phyloP scores from a whole-genome alignment of 2,113 vertebrate genomes.

The Pollimyrus isidori region DNA sequence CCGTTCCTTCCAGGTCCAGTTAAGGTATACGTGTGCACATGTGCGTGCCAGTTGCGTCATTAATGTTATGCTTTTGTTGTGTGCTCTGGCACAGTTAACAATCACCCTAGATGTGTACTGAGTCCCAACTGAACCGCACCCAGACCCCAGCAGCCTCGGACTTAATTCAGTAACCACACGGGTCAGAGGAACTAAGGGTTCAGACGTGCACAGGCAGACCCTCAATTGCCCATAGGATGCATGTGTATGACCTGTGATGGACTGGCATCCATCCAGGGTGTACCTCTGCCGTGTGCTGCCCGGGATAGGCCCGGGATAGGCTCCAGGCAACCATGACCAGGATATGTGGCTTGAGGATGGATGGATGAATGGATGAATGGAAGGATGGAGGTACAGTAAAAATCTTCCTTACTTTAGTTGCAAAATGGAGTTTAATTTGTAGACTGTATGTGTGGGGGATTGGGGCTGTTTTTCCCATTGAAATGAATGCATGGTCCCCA shows the following conservation, averaged over 20 bases:
- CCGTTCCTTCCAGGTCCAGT: neutral
- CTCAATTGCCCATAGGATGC: neutral
- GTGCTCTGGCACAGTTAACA: too few relatives aligned
- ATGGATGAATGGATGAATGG: neutral
- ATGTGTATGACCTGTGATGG: neutral
- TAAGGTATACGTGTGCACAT: neutral
- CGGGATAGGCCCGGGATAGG: neutral
- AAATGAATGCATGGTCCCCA: too few relatives aligned
- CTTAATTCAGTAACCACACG: neutral
- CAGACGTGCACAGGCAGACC: neutral
- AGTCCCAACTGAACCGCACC: neutral
- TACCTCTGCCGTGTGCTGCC: neutral
- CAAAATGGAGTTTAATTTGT: constrained; percentile 14
- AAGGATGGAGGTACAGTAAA: neutral
- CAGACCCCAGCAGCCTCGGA: neutral
- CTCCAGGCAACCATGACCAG: neutral
- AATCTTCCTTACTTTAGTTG: neutral
- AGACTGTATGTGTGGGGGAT: constrained; percentile 35
- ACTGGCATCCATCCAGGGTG: neutral
- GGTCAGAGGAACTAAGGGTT: neutral
- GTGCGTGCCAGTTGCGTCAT: neutral
- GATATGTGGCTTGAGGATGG: neutral
- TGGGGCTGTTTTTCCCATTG: neutral
- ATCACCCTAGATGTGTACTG: neutral
- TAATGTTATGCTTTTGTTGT: neutral